These are phyloP conservation scores for Adelosebastes latens DNA, from an alignment of 2,797 vertebrate genomes.

Conservation along the genomic window DNA sequence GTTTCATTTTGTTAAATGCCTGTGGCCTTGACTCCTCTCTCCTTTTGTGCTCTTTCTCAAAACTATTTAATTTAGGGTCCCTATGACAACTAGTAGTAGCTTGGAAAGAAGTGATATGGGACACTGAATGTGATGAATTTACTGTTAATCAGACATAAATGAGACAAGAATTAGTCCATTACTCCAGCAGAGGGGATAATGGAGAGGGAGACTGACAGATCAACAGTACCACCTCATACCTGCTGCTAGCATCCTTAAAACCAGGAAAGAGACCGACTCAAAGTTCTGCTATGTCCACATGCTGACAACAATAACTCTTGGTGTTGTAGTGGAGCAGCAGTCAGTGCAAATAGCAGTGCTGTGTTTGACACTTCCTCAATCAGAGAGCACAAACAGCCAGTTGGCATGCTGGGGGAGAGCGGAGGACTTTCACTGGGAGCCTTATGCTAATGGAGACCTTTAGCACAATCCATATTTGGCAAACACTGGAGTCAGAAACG, in stretches of 20 bases:
- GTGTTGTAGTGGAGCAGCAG: not conserved
- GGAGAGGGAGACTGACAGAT: not conserved
- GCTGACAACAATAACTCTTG: not conserved
- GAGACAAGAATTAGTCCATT: not conserved
- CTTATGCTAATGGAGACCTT: constrained; percentile 76
- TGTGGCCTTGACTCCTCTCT: no score
- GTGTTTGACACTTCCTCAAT: constrained; percentile 16
- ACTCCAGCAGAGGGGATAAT: not conserved
- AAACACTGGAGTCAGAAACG: constrained; percentile 52
- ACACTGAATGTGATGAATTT: no score
- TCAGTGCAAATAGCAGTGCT: constrained; percentile 20
- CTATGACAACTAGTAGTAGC: no score
- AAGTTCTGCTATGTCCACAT: not conserved
- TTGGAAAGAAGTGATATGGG: no score
- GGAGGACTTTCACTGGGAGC: constrained; percentile 50
- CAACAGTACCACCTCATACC: not conserved
- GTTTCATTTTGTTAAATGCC: no score
- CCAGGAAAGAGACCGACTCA: not conserved
- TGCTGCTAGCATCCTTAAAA: not conserved
- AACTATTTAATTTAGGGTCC: no score
- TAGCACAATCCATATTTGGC: constrained; percentile 65
- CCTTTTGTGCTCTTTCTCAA: no score
- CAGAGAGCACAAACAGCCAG: constrained; percentile 26
- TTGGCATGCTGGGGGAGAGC: constrained; percentile 30
- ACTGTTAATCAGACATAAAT: no score